phyloP scores from a whole-genome alignment of 2,888 invertebrate genomes.

The Diplazon laetatorius region DNA sequence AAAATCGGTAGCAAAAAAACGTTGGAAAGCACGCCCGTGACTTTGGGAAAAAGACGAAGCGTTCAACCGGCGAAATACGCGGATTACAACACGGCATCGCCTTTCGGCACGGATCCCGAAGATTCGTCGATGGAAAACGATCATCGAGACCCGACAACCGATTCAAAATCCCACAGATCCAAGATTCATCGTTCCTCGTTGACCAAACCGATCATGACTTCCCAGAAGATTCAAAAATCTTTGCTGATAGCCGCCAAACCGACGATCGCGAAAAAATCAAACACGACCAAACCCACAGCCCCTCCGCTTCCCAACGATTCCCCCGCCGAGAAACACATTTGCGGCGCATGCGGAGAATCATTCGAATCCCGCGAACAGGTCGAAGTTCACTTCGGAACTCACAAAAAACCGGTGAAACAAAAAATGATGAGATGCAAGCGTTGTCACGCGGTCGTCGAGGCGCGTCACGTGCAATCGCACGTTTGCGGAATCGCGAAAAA shows the following conservation, averaged over 20 bases:
- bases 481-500: slow-evolving; percentile 71
- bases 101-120: slow-evolving; percentile 60
- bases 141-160: background rate
- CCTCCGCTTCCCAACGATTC: background rate
- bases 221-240: background rate
- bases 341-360: slow-evolving; percentile 74
- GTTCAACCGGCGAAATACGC: slow-evolving; percentile 70
- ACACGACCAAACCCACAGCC: background rate
- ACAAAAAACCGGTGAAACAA: slow-evolving; percentile 70
- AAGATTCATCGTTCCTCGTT: slow-evolving; percentile 55
- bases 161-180: slow-evolving; percentile 12
- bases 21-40: background rate
- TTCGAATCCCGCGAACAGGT: slow-evolving; percentile 72
- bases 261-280: background rate
- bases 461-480: slow-evolving; percentile 77
- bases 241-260: background rate
- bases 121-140: too few species aligned
- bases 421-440: slow-evolving; percentile 80
- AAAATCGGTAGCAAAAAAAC: background rate
- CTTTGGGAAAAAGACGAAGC: slow-evolving; percentile 70
- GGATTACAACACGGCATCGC: slow-evolving; percentile 70
- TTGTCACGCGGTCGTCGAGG: slow-evolving; percentile 79
- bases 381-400: slow-evolving; percentile 73
- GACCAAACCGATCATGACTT: background rate
- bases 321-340: slow-evolving; percentile 70